A percentile compares a stretch with the other conserved stretches of the same genome.
These are phyloP conservation scores for Guaruba guarouba DNA, from an alignment of 2,113 vertebrate genomes.

Conservation along the genomic window DNA sequence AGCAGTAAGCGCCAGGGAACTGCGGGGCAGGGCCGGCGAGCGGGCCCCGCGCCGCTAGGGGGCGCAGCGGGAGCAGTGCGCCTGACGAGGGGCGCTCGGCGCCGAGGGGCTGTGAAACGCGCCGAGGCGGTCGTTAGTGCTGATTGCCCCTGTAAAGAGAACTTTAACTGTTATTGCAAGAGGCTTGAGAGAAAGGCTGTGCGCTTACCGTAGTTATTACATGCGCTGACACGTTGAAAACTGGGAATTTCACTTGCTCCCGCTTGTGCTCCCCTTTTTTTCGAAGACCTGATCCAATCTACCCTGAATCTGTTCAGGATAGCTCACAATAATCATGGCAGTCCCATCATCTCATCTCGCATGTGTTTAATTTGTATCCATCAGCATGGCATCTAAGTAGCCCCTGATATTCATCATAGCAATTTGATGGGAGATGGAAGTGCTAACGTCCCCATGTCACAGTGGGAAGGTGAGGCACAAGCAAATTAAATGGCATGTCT, in stretches of 20 bases:
- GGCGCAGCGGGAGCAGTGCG: neutral
- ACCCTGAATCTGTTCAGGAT: neutral
- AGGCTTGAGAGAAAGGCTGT: too few species aligned
- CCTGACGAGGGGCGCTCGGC: neutral
- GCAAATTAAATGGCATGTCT: neutral
- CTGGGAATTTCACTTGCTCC: rapidly evolving
- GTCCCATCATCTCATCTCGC: neutral
- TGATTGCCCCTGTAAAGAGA: rapidly evolving
- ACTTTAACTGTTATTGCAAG: rapidly evolving
- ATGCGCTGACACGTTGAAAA: rapidly evolving
- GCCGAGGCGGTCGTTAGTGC: rapidly evolving
- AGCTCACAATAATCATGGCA: too few species aligned
- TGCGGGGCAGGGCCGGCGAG: neutral
- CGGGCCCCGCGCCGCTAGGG: neutral
- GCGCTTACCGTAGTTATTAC: rapidly evolving
- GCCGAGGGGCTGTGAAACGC: neutral
- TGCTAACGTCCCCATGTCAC: neutral
- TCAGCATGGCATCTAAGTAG: neutral
- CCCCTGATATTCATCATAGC: rapidly evolving
- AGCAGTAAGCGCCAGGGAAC: rapidly evolving
- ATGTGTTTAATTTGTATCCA: neutral
- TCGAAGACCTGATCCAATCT: neutral
- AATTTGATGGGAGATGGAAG: too few species aligned
- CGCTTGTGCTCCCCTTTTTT: rapidly evolving
- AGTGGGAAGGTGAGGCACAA: neutral